Evolutionary conservation across 1,140 invertebrate genomes (phyloP).

Genomic region (Teleogryllus occipitalis): DNA sequence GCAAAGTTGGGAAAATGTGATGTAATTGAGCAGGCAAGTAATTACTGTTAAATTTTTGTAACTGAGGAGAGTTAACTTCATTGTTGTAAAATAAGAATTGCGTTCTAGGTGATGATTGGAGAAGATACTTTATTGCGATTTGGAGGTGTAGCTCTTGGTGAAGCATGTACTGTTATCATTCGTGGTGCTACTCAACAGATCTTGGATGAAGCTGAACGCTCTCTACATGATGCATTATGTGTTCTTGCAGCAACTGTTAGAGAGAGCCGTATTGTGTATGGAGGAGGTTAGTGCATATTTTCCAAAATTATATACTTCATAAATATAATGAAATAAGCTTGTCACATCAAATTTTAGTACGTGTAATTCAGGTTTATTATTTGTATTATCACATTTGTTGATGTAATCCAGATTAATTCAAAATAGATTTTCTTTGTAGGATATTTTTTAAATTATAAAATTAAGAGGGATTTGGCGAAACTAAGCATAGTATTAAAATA

Average conservation of each 20-base stretch:
- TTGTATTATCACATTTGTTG: no score
- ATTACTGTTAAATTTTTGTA: not conserved
- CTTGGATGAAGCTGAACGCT: slow-evolving; percentile 96
- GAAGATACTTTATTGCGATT: slow-evolving; percentile 95
- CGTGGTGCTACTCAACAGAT: slow-evolving; percentile 99
- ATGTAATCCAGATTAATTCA: no score
- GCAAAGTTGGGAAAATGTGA: slow-evolving; percentile 93
- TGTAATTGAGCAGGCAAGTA: slow-evolving; percentile 80
- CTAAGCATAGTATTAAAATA: no score
- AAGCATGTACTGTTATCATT: slow-evolving; percentile 95
- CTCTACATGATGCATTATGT: slow-evolving; percentile 96
- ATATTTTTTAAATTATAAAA: no score
- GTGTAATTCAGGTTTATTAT: no score
- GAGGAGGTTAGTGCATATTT: slow-evolving; percentile 60
- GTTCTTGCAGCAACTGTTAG: slow-evolving; percentile 93
- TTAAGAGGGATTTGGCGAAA: no score
- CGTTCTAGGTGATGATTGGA: slow-evolving; percentile 80
- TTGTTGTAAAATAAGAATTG: not conserved
- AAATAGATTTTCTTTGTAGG: no score
- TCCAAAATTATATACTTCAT: no score
- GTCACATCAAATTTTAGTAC: no score
- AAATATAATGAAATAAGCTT: no score
- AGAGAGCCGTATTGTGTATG: slow-evolving; percentile 84
- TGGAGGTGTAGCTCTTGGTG: slow-evolving; percentile 86
- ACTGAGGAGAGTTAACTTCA: no score